Base-by-base conservation (phyloP, 2,888 invertebrate species). In the Epinotia nisella region DNA sequence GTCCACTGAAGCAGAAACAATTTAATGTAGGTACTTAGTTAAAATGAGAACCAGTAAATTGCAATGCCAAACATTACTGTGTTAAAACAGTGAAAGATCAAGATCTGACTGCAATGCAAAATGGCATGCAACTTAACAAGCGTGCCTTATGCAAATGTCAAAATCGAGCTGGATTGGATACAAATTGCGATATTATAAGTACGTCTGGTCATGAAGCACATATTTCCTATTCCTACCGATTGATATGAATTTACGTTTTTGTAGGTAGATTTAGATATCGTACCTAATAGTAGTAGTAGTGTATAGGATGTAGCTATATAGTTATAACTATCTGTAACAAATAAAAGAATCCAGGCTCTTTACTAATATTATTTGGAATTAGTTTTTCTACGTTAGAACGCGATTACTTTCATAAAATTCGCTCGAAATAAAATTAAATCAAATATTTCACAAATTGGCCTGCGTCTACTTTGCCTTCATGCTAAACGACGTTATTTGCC, bases 1-100 rank as follows among this genome's bases (percentile, higher is more conserved):
- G 67, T 39, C 13, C 24, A 49, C 45, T 62, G 39, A 56, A 72
- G 67, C 72, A 66, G 66, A 66, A 53, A 39, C 49, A 29, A n/a
- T 62, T 49, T 13, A n/a, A 49, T 49, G n/a, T 13, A 49, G n/a
- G n/a, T n/a, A 49, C n/a, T 1, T n/a, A 61, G 17, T 59, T 59
- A 35, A 41, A 60, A 19, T 64, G 2, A 17, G 19, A 29, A 35
- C 29, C 13, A 24, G 53, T 56, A 56, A 24, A 56, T 15, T 58
- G 17, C 10, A 62, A 17, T 62, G 24, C 11, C 29, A 65, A 39
- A 19, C 39, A 3, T 35, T 41, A 41, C 13, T 35, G 19, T 2
- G 9, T 55, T 55, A 64, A 56, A 61, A 29, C 45, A 24, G 10
- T 24, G 7, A 19, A n/a, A 35, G 19, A 70, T 62, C 24, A 62